Evolutionary conservation across 2,113 vertebrate genomes (phyloP).

Genomic region (Pantherophis guttatus): DNA sequence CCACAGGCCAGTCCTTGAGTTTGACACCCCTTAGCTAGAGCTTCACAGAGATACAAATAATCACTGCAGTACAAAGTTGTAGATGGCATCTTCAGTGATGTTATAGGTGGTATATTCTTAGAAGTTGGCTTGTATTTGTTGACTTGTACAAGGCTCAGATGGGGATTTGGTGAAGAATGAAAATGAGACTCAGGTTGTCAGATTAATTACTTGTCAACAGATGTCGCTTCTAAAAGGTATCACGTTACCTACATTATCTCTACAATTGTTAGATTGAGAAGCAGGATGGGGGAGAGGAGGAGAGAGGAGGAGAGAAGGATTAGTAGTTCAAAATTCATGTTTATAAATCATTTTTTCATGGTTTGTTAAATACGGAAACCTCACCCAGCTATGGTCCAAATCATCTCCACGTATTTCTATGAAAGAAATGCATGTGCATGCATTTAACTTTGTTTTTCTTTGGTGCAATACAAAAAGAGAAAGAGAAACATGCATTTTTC

Average conservation of each 20-base stretch:
- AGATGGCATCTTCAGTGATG: not conserved
- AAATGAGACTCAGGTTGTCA: constrained; percentile 10
- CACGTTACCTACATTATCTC: constrained; percentile 28
- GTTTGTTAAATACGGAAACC: not conserved
- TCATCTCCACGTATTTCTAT: not conserved
- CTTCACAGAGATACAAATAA: not conserved
- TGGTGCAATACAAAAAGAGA: not conserved
- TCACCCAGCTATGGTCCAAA: not conserved
- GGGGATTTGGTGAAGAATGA: constrained; percentile 17
- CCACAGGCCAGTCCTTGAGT: too few relatives aligned
- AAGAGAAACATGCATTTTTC: not conserved
- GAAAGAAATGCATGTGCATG: not conserved
- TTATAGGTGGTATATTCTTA: not conserved
- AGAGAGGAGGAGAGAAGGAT: not conserved
- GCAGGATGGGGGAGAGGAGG: not conserved
- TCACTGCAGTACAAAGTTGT: not conserved
- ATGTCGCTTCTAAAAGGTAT: constrained; percentile 25
- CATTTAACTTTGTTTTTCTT: not conserved
- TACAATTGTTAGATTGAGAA: constrained; percentile 1
- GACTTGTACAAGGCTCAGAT: not conserved
- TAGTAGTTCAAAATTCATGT: not conserved
- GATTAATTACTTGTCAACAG: constrained; percentile 22
- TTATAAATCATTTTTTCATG: not conserved
- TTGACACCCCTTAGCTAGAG: not conserved
- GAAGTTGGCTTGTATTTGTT: not conserved